Conservation (phyloP, 2,888 invertebrate genomes). For the Strigamia transsilvanica region DNA sequence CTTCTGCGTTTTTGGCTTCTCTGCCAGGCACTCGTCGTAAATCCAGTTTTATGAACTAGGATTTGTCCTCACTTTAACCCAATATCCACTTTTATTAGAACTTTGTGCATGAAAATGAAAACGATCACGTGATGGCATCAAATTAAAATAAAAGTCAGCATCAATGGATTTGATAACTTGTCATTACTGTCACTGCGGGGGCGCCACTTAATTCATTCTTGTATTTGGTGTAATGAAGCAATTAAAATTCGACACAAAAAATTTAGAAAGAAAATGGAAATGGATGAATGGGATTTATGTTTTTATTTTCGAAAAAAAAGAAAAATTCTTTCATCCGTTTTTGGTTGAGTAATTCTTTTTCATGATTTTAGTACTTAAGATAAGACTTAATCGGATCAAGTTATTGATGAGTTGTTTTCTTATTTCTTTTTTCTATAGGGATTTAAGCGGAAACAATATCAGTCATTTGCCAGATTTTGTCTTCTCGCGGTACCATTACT, state of each 20-base stretch:
- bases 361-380: conserved; percentile 12
- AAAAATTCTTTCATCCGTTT: not conserved
- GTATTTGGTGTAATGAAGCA: conserved; percentile 33
- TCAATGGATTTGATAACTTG: not conserved
- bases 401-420: conserved; percentile 35
- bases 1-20: conserved; percentile 7
- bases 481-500: conserved; percentile 24
- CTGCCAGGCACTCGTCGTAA: conserved; percentile 27
- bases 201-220: conserved; percentile 33
- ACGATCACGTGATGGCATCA: conserved; percentile 38
- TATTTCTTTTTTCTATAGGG: conserved; percentile 26
- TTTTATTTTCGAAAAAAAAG: not conserved
- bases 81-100: conserved; percentile 27
- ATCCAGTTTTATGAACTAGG: conserved; percentile 24
- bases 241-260: conserved; percentile 11
- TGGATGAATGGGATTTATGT: not conserved
- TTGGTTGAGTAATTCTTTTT: conserved; percentile 1
- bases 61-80: conserved; percentile 38
- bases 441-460: conserved; percentile 49
- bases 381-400: conserved; percentile 25
- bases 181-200: conserved; percentile 36
- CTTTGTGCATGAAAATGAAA: conserved; percentile 10
- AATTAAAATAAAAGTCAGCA: conserved; percentile 34
- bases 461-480: conserved; percentile 48
- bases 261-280: not conserved